phyloP scores from a whole-genome alignment of 2,888 invertebrate genomes.

The Pseudococcus viburni region DNA sequence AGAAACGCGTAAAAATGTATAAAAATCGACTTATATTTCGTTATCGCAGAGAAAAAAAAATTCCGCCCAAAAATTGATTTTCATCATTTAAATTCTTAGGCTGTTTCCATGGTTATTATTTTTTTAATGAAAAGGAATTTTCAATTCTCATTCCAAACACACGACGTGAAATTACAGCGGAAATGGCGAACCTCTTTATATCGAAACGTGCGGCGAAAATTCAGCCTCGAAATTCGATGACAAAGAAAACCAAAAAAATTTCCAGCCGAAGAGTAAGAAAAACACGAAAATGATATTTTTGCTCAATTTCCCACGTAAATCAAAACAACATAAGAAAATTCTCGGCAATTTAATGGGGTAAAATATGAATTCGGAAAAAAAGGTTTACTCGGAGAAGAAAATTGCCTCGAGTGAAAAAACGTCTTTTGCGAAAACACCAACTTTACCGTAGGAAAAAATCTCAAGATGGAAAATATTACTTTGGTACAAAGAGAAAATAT shows the following conservation, averaged over 20 bases:
- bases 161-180: background rate
- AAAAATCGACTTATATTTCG: background rate
- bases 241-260: background rate
- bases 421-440: constrained; percentile 20
- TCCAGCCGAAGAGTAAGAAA: background rate
- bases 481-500: background rate
- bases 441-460: background rate
- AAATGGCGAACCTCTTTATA: constrained; percentile 15
- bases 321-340: constrained; percentile 28
- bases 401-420: constrained; percentile 23
- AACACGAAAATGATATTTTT: constrained; percentile 49
- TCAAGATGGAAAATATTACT: constrained; percentile 14
- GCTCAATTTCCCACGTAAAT: constrained; percentile 43
- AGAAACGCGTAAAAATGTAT: background rate
- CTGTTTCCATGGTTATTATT: background rate
- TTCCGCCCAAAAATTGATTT: background rate
- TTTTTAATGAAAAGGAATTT: background rate
- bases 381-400: constrained; percentile 30
- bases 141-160: background rate
- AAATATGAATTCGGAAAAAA: constrained; percentile 20
- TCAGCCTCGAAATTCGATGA: too few relatives aligned
- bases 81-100: background rate
- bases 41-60: background rate
- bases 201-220: background rate
- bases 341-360: constrained; percentile 28